Evolutionary conservation across 2,888 invertebrate genomes (phyloP), one percentile per base, ranked within the genome.

Genomic region (Amphiduros pacificus): DNA sequence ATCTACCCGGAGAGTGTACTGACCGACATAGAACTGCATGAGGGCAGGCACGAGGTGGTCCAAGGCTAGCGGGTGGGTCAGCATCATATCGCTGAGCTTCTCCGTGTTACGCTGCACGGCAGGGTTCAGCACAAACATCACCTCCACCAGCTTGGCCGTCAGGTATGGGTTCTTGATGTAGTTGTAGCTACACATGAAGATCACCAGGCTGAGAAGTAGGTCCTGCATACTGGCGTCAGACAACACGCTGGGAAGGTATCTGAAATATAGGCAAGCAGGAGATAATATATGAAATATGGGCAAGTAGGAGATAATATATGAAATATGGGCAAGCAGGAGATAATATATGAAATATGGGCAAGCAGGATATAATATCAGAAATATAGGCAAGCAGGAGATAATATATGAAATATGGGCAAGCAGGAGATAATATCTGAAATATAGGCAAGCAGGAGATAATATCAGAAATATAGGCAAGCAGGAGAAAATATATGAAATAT

Each of bases 141-240:
- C 93, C 85, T 96, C 95, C 55, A 97, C 92, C 71, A 97, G 89
- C 85, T 98, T 98, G 70, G 98, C 96, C 68, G 94, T 91, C 66
- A 99, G 88, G 83, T 98, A 98, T 0, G 98, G 98, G 85, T 98
- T 99, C 81, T 91, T 91, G 79, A 98, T 90, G 82, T 91, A 91
- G 76, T 92, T 90, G 17, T 93, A 91, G 67, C 92, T 89, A 84
- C 96, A 96, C 62, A 96, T 90, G 73, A 94, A 90, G 64, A 92
- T 89, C 49, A 98, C 85, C 31, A 98, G 84, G 90, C 95, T 93
- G 31, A 91, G 90, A 66, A 95, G 88, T 67, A 97, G 87, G 17
- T 73, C 71, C n/a, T 72, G 65, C 27, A 75, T 72, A 54, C 71
- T 67, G 17, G 72, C 69, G 59, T 77, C 77, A 31, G 68, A 71